Percentiles rank a stretch among this genome's conserved stretches.
Conservation (phyloP, 2,888 invertebrate genomes). For the Liposcelis brunnea region DNA sequence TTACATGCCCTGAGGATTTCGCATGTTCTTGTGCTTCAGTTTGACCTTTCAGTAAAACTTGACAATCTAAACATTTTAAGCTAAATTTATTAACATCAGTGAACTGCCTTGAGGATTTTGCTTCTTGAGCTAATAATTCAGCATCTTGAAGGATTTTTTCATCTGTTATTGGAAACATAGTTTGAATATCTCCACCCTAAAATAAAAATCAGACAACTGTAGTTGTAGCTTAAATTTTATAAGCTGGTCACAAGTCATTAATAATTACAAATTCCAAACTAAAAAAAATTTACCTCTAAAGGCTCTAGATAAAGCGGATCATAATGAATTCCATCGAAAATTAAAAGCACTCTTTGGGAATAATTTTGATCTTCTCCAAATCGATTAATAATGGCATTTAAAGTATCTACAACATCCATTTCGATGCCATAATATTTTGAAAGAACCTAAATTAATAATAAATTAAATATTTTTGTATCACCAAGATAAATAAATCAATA, state of each 20-base stretch:
- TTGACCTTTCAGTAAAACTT: constrained; percentile 58
- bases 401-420: constrained; percentile 85
- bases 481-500: too few species aligned
- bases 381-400: constrained; percentile 75
- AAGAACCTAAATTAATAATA: constrained; percentile 33
- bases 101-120: constrained; percentile 74
- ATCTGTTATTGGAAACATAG: constrained; percentile 64
- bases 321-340: constrained; percentile 94
- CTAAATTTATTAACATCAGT: constrained; percentile 80
- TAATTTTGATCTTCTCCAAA: constrained; percentile 88
- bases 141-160: constrained; percentile 57
- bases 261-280: constrained; percentile 2
- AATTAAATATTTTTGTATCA: not conserved
- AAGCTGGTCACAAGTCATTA: not conserved
- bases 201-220: constrained; percentile 14
- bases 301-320: constrained; percentile 83
- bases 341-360: constrained; percentile 62
- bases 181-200: constrained; percentile 56
- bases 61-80: constrained; percentile 67
- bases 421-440: constrained; percentile 76
- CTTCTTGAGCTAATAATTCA: constrained; percentile 68
- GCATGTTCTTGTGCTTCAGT: constrained; percentile 72
- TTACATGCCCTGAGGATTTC: constrained; percentile 61
- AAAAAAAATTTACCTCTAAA: constrained; percentile 40
- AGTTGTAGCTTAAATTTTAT: constrained; percentile 3